Evolutionary conservation across 2,113 vertebrate genomes (phyloP), one percentile per base, ranked within the genome.

Genomic region (Eretmochelys imbricata): DNA sequence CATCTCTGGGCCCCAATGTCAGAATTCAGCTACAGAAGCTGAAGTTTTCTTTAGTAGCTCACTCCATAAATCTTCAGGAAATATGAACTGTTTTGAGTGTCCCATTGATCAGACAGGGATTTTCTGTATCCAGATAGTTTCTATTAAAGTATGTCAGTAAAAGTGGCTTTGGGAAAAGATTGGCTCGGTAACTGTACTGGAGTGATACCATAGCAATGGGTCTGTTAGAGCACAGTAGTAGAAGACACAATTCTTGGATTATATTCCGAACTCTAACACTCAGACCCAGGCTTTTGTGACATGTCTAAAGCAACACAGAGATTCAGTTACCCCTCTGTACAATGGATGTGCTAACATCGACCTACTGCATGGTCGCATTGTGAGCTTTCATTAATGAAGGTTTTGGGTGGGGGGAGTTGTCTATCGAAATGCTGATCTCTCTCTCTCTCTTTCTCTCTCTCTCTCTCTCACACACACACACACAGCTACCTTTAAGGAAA

Each of bases 41-140:
- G 85, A 82, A 82, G 35, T 14, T 93, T 38, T 19, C 50, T 83
- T 49, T 69, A 80, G 83, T 81, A 94, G 76, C 13, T 59, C 82
- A 89, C 80, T 86, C 51, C 79, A 88, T 75, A 91, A 91, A 92
- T 88, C 89, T 78, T 48, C 42, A 80, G n/a, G 76, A 90, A 24
- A 86, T 82, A 2, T 1, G 25, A 93, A 62, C 72, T 55, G 22
- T 7, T 53, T 54, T 16, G 69, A 83, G 69, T 87, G 87, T 3
- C 62, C 51, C 82, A 72, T 6, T 78, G 86, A 82, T 90, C 59
- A 89, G 79, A 83, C 78, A 46, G 54, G 91, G n/a, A 88, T 35
- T 94, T 91, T 87, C 91, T 92, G 83, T 88, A 91, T 82, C 53
- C 72, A 86, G 62, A 62, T 82, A 86, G 12, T 12, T 92, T 46